These are phyloP conservation scores for Dicyrtoma fusca DNA, from an alignment of 2,888 invertebrate genomes.

Conservation along the genomic window DNA sequence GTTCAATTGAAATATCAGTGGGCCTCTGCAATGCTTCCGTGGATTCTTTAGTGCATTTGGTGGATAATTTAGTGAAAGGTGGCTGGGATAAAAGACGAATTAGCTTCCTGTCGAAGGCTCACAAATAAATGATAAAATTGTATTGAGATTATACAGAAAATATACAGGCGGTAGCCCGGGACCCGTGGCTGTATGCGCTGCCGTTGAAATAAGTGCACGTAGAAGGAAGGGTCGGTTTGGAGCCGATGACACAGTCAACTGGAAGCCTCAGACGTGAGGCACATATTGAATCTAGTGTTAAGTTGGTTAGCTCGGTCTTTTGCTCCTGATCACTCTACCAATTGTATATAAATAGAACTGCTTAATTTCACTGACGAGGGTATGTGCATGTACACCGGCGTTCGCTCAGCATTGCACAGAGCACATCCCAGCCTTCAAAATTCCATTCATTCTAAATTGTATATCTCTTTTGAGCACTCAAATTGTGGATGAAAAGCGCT, in stretches of 20 bases:
- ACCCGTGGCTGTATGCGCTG: too few relatives aligned
- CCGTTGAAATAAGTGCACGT: too few relatives aligned
- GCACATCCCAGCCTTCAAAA: too few relatives aligned
- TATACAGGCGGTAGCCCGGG: background rate
- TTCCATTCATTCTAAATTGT: constrained; percentile 40
- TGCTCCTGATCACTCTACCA: constrained; percentile 17
- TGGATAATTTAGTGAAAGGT: background rate
- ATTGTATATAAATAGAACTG: too few relatives aligned
- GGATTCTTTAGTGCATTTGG: constrained; percentile 28
- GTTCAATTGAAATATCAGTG: background rate
- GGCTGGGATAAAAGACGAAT: constrained; percentile 29
- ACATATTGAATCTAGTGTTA: constrained; percentile 14
- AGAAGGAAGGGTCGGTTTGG: background rate
- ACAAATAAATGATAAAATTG: constrained; percentile 10
- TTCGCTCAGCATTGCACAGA: too few relatives aligned
- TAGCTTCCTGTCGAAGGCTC: constrained; percentile 41
- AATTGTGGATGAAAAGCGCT: constrained; percentile 53
- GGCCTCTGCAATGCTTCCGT: background rate
- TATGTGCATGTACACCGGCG: background rate
- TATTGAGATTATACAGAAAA: constrained; percentile 6
- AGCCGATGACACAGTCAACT: constrained; percentile 8
- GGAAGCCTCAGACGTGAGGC: too few relatives aligned
- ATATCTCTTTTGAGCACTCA: constrained; percentile 53
- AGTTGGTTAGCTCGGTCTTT: constrained; percentile 31
- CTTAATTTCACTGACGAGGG: background rate